Percentiles rank a stretch among this genome's conserved stretches.
phyloP scores from a whole-genome alignment of 2,113 vertebrate species.

The Oxygymnocypris stewartii region DNA sequence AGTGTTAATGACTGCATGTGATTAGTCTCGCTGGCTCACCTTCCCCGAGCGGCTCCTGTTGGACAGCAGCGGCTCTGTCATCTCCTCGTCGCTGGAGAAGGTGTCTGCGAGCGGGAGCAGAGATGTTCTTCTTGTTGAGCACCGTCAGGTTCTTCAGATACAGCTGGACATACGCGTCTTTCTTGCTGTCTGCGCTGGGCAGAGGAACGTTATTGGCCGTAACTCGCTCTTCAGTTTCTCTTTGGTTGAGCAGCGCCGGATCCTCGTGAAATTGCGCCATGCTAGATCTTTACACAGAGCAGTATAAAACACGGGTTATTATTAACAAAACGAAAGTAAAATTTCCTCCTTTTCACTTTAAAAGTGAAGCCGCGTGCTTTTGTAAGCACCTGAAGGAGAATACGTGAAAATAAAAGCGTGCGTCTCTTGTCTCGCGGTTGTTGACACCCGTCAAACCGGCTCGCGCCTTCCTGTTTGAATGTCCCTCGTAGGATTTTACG shows the following conservation, averaged over 20 bases:
- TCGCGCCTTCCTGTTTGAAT: conserved; percentile 49
- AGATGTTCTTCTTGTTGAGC: conserved; percentile 77
- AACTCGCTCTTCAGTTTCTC: conserved; percentile 95
- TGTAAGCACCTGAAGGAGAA: background rate
- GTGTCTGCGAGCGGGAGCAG: conserved; percentile 71
- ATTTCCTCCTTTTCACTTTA: too few relatives aligned
- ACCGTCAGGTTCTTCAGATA: conserved; percentile 89
- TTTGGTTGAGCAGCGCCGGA: conserved; percentile 90
- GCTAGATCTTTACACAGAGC: conserved; percentile 7
- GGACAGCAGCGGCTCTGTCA: conserved; percentile 78
- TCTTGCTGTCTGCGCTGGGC: conserved; percentile 90
- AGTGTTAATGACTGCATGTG: background rate
- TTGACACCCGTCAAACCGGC: conserved; percentile 52
- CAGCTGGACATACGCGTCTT: conserved; percentile 95
- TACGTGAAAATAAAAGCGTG: background rate
- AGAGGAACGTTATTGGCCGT: conserved; percentile 87
- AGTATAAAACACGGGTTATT: background rate
- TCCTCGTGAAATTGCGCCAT: conserved; percentile 93
- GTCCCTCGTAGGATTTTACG: conserved; percentile 32
- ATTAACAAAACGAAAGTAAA: background rate
- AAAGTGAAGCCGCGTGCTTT: background rate
- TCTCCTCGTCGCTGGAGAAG: conserved; percentile 93
- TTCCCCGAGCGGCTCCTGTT: conserved; percentile 76
- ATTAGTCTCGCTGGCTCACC: conserved; percentile 59
- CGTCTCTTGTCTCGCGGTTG: background rate